Conservation (phyloP, 2,113 vertebrate species). For the Hippocampus guttulatus region DNA sequence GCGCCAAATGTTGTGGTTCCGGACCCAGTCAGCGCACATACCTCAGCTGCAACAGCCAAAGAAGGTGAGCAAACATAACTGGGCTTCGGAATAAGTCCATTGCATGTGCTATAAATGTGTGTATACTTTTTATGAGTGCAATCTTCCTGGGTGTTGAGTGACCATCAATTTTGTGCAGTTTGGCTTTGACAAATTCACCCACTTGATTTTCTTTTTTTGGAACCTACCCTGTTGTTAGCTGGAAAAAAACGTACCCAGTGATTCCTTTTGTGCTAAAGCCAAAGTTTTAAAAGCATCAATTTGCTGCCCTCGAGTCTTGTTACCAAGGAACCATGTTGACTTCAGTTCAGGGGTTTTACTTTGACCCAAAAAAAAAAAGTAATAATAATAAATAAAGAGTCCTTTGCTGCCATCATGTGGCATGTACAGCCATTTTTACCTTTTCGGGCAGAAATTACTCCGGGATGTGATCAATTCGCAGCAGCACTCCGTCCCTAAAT, state of each 20-base stretch:
- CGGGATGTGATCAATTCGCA: too few relatives aligned
- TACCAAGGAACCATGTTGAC: background rate
- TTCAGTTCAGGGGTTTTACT: background rate
- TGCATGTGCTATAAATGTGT: background rate
- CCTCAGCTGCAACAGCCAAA: slow-evolving; percentile 9
- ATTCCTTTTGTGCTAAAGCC: background rate
- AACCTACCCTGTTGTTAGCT: background rate
- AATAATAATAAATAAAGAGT: background rate
- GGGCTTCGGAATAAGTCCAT: background rate
- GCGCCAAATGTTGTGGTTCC: slow-evolving; percentile 4
- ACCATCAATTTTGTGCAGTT: background rate
- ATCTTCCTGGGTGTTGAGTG: too few relatives aligned
- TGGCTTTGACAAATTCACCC: background rate
- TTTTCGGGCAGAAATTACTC: too few relatives aligned
- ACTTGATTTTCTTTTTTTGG: background rate
- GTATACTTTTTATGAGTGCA: background rate
- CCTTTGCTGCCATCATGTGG: background rate
- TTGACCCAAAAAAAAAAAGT: background rate
- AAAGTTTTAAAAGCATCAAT: background rate
- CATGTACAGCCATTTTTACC: background rate
- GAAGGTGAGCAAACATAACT: slow-evolving; percentile 26
- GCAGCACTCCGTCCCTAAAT: too few relatives aligned
- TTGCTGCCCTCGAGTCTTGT: too few relatives aligned
- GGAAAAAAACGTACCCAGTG: too few relatives aligned
- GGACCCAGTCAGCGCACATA: background rate